Base-by-base conservation (phyloP, 2,797 vertebrate genomes). In the Nyctibius grandis region DNA sequence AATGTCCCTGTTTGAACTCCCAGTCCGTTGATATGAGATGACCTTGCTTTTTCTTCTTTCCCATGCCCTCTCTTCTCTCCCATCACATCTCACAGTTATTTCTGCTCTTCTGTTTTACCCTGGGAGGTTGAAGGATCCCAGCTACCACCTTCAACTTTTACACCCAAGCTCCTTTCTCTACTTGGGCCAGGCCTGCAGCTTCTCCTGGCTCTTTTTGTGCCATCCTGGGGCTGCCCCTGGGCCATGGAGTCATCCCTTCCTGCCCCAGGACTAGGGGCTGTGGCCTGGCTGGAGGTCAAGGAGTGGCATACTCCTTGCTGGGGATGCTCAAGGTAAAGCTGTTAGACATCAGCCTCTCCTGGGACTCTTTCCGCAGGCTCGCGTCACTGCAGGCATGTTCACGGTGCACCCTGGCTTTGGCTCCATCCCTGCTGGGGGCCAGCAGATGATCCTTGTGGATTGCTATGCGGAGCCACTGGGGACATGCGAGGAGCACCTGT, bases 401-500 rank as follows among this genome's bases (percentile, higher is more conserved):
- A 98, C 97, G 0, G 95, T 99, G 76, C 98, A 91, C 90, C 99
- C 99, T 5, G 98, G 97, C 12, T 96, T 93, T 10, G 99, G 99
- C 31, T 85, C 57, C 44, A 26, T 99, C 34, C 33, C 86, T 36
- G 95, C 99, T 0, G 98, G 98, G 10, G 96, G 93, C 45, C 97
- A 98, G 48, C 99, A 99, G 94, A 29, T 92, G 64, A 97, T 99
- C 91, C 98, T 72, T 0, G 98, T 99, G 79, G 98, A 99, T 15
- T 99, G 99, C 75, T 21, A 81, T 2, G 98, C 98, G n/a, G 98
- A 99, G n/a, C 97, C 98, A 14, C 69, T 97, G 31, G 99, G 99
- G 44, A 95, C 6, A 10, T 98, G 97, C 81, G 98, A 97, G 86
- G 98, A 99, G 96, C 86, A 87, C n/a, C 72, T 99, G 61, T 93